Evolutionary conservation across 2,113 vertebrate species (phyloP).

Genomic region (Sigmodon hispidus): DNA sequence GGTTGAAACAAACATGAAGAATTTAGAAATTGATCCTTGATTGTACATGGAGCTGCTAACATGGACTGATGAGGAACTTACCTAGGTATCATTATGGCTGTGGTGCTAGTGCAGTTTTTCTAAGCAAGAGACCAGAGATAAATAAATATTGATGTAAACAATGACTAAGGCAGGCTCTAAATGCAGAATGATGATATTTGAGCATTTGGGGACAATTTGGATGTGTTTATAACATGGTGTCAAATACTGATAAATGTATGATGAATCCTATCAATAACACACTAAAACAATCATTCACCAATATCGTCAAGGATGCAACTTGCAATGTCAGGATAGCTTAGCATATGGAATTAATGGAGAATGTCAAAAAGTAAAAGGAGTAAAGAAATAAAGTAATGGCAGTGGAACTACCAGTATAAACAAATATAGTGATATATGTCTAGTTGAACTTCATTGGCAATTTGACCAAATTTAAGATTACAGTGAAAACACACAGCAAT

Average conservation of each 20-base stretch:
- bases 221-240: neutral
- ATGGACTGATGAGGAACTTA: neutral
- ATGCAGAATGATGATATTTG: neutral
- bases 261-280: neutral
- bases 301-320: neutral
- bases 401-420: too few relatives aligned
- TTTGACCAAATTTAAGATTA: neutral
- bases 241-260: neutral
- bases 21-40: neutral
- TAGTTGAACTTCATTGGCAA: neutral
- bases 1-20: neutral
- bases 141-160: neutral
- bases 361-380: neutral
- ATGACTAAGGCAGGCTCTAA: neutral
- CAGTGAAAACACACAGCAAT: neutral
- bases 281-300: neutral
- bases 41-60: neutral
- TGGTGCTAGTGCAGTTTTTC: neutral
- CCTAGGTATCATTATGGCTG: too few relatives aligned
- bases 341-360: neutral
- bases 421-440: too few relatives aligned
- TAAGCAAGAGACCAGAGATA: neutral
- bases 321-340: too few relatives aligned
- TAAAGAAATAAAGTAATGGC: too few relatives aligned
- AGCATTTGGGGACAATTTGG: neutral